Evolutionary conservation across 2,888 invertebrate species (phyloP).

Genomic region (Pecten maximus): DNA sequence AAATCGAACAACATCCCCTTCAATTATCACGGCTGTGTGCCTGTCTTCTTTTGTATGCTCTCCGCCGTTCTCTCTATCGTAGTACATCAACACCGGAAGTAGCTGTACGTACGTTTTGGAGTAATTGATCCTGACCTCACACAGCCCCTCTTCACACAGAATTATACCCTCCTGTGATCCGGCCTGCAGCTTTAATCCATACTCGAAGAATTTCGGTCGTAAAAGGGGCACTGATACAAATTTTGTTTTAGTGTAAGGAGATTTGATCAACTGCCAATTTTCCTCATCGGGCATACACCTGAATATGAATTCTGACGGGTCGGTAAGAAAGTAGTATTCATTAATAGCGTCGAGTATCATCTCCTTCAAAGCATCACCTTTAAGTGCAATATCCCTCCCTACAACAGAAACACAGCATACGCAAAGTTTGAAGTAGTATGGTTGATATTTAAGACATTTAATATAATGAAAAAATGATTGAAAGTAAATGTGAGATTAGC

Average conservation of each 20-base stretch:
- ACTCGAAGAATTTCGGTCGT: conserved; percentile 41
- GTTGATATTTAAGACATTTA: too few species aligned
- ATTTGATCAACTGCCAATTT: conserved; percentile 50
- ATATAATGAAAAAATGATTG: too few species aligned
- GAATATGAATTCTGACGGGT: conserved; percentile 51
- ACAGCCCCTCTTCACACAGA: conserved; percentile 48
- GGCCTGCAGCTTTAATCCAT: not conserved
- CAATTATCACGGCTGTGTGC: conserved; percentile 33
- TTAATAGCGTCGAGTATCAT: conserved; percentile 36
- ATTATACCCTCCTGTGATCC: conserved; percentile 31
- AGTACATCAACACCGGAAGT: not conserved
- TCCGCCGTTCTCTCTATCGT: not conserved
- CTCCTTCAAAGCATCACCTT: not conserved
- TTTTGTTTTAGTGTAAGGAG: conserved; percentile 45
- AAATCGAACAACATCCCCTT: conserved; percentile 46
- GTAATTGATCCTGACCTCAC: conserved; percentile 39
- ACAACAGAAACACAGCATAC: not conserved
- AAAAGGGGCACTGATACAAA: conserved; percentile 47
- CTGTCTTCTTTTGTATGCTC: not conserved
- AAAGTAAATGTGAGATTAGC: too few species aligned
- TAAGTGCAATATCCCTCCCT: not conserved
- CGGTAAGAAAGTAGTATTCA: conserved; percentile 54
- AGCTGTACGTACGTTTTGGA: not conserved
- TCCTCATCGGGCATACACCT: conserved; percentile 45
- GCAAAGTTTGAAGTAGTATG: too few species aligned